Evolutionary conservation across 2,113 vertebrate species (phyloP), one percentile per base, ranked within the genome.

Genomic region (Peromyscus maniculatus): DNA sequence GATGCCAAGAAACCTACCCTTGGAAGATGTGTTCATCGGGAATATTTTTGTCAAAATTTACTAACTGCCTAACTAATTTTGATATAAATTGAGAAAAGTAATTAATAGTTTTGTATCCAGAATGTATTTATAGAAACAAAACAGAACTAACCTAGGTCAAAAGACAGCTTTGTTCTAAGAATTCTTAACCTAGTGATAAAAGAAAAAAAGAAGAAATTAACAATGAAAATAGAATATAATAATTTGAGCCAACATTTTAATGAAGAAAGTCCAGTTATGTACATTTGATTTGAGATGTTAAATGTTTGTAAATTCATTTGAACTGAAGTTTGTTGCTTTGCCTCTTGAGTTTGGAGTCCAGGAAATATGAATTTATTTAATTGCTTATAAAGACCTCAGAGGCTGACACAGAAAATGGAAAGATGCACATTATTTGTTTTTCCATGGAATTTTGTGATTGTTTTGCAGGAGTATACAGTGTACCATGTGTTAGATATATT

Each of bases 61-160:
- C 72, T 71, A 62, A 87, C 69, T 84, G 78, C 43, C 74, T 52
- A 52, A 78, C 46, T 55, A 80, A 79, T 7, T 24, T 28, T 77
- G 39, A 24, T 17, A 62, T 67, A 49, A 49, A 49, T 49, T 49
- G 46, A 49, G 46, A 49, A 49, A 49, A 46, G 46, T 43, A 67
- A 55, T 93, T 69, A 87, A 90, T 72, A 55, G 91, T 92, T 96
- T 97, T 87, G 46, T 84, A 90, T 92, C 33, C 83, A 49, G 87
- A 92, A 91, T 94, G 43, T 67, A 91, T 49, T 96, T 96, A 79
- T 69, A 96, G 80, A 96, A 96, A 89, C 83, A 79, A 96, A 95
- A 83, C 39, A 82, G 64, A 97, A 89, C 93, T 96, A 95, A 94
- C 26, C 39, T 89, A 80, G 66, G 66, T 92, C 26, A 90, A 72